A percentile compares a stretch with the other conserved stretches of the same genome.
Conservation (phyloP, 2,797 vertebrate species). For the Rousettus madagascariensis region DNA sequence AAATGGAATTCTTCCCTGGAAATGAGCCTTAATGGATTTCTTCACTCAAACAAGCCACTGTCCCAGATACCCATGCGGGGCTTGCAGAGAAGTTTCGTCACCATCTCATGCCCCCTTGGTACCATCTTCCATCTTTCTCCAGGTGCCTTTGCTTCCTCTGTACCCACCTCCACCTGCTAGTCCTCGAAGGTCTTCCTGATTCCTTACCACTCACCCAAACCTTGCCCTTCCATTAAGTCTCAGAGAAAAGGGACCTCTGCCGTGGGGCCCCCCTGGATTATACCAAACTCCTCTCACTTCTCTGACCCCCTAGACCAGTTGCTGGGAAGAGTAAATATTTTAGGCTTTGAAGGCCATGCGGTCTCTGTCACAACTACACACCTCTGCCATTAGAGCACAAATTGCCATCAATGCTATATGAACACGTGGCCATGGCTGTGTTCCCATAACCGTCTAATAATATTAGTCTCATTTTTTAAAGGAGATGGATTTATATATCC, state of each 20-base stretch:
- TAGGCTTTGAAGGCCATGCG: not conserved
- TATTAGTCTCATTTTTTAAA: not conserved
- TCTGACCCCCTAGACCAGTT: not conserved
- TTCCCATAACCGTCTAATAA: not conserved
- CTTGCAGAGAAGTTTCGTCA: not conserved
- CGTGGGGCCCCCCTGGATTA: not conserved
- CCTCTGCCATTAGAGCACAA: not conserved
- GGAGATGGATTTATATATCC: not conserved
- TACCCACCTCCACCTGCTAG: not conserved
- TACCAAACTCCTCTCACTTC: not conserved
- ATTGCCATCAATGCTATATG: fast-evolving
- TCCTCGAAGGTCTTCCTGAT: not conserved
- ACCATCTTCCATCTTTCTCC: not conserved
- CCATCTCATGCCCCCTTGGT: not conserved
- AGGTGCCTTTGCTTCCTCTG: not conserved
- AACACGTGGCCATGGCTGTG: not conserved
- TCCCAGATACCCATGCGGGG: not conserved
- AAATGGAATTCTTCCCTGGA: constrained; percentile 58
- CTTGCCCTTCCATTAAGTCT: not conserved
- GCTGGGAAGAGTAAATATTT: not conserved
- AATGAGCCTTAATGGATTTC: constrained; percentile 35
- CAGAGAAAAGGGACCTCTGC: not conserved
- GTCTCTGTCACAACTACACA: not conserved
- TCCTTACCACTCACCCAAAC: not conserved
- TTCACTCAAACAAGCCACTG: constrained; percentile 35